Conservation (phyloP, 2,888 invertebrate species). For the Mamestra brassicae region DNA sequence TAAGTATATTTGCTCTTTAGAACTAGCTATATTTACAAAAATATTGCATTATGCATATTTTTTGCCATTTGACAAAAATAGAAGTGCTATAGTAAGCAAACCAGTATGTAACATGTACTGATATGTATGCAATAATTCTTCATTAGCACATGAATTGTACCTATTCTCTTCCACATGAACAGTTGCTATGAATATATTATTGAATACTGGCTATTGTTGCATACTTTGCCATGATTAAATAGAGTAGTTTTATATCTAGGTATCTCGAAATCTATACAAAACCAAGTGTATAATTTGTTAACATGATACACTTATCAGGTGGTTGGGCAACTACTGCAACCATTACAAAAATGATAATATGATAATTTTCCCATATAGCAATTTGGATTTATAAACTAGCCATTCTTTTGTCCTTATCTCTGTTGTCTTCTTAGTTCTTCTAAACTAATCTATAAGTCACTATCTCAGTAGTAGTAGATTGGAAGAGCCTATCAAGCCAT, state of each 20-base stretch:
- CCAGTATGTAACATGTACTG: background rate
- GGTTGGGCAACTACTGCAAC: background rate
- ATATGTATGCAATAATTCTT: background rate
- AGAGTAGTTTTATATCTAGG: background rate
- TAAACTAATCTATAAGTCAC: background rate
- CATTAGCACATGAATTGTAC: constrained; percentile 28
- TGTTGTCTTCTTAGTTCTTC: too few relatives aligned
- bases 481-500: too few relatives aligned
- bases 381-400: background rate
- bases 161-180: constrained; percentile 23
- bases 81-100: background rate
- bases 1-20: background rate
- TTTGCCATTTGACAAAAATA: background rate
- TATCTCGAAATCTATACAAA: background rate
- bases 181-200: constrained; percentile 18
- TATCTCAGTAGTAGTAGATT: background rate
- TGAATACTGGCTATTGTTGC: background rate
- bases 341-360: background rate
- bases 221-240: background rate
- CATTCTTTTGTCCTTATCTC: background rate
- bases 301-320: background rate
- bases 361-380: background rate
- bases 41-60: background rate
- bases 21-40: too few relatives aligned
- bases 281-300: background rate